Percentiles rank a stretch among this genome's conserved stretches.
These are phyloP conservation scores for Imbricaverruca yamaguchii DNA, from an alignment of 2,888 invertebrate genomes.

Conservation along the genomic window DNA sequence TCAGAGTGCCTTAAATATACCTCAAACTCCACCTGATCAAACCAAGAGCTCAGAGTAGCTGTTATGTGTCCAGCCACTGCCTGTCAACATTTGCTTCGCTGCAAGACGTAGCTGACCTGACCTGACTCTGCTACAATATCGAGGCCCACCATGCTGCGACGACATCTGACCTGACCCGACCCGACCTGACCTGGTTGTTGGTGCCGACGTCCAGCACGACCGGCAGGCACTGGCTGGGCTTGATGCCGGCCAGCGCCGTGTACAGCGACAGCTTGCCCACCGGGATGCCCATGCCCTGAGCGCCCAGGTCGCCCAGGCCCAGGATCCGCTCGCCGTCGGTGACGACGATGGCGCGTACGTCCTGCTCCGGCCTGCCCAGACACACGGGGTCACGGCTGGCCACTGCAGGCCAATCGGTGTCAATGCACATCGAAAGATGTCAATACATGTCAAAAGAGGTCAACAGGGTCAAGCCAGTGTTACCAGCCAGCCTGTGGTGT, in stretches of 20 bases:
- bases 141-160: too few relatives aligned
- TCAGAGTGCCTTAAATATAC: too few relatives aligned
- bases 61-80: too few relatives aligned
- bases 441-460: background rate
- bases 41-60: too few relatives aligned
- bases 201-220: constrained; percentile 92
- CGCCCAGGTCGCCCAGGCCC: constrained; percentile 94
- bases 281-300: constrained; percentile 98
- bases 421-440: too few relatives aligned
- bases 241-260: constrained; percentile 93
- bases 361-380: constrained; percentile 64
- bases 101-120: too few relatives aligned
- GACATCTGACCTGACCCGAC: too few relatives aligned
- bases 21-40: too few relatives aligned
- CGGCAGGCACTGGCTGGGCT: constrained; percentile 90
- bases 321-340: constrained; percentile 98
- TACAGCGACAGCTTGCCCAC: constrained; percentile 94
- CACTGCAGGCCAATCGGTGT: too few relatives aligned
- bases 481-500: too few relatives aligned
- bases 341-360: constrained; percentile 83
- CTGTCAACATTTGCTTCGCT: too few relatives aligned
- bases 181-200: constrained; percentile 57
- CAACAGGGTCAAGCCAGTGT: background rate
- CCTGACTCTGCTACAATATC: background rate
- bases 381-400: too few relatives aligned